Evolutionary conservation across 2,888 invertebrate species (phyloP), one percentile per base, ranked within the genome.

Genomic region (Melinopterus prodromus): DNA sequence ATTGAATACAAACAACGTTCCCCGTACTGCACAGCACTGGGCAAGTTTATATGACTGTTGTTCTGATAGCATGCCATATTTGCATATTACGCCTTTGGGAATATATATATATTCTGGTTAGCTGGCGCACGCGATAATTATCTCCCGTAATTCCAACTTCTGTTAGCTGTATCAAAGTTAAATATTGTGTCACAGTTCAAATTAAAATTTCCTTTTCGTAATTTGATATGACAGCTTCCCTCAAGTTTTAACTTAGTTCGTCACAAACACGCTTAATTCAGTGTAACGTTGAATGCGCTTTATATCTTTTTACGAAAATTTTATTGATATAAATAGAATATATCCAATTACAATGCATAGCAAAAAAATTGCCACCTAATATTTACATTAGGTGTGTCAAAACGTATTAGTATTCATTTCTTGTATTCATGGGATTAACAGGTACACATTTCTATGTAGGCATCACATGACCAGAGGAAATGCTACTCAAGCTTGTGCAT

Each of bases 81-180:
- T 53, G 53, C 53, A 53, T 53, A 53, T 53, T 53, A 53, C 53
- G 53, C 53, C 53, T 53, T 53, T 53, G 53, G 53, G 53, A 53
- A 53, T 53, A 53, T 53, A 26, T 26, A 26, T 26, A 53, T 53
- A 53, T 53, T 53, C 2, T 53, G 53, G 53, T 53, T 53, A 53
- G 53, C 53, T 12, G 53, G 53, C 53, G 12, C 53, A 53, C 53
- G 12, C 53, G 53, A 53, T 9, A 53, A 53, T 53, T 53, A 53
- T 53, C 53, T 53, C 53, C 7, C 0, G 53, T 3, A 6, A 53
- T 53, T 53, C 53, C 12, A 53, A 53, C 53, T 53, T 53, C 53
- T 9, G 53, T 53, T 53, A 53, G 53, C 53, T 53, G 53, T 53
- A 53, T 53, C 53, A 53, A 53, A 53, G 3, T 53, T 53, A 53